Base-by-base conservation (phyloP, 2,888 invertebrate genomes). In the Cheilosia grossa region DNA sequence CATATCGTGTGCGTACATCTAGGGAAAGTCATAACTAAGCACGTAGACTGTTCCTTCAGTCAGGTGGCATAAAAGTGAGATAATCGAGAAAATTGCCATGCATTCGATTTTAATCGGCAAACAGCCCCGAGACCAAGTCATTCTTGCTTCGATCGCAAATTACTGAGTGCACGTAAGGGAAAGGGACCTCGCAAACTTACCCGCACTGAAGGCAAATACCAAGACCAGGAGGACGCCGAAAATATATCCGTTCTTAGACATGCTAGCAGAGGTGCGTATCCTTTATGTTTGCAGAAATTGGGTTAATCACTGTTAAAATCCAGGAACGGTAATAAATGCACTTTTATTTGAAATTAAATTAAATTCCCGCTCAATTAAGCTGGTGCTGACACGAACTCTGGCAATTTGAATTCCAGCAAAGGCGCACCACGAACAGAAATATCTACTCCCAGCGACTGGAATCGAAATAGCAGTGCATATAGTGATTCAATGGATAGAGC, bases 191-290 rank as follows among this genome's bases (percentile, higher is more conserved):
- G 30, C 17, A 44, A 51, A 86, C 82, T 86, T 47, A 86, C 86
- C 86, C 79, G 86, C 59, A 75, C 44, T 82, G 19, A 79, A 82
- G 40, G 82, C 63, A 47, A 82, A 75, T 10, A 79, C 61, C 63
- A 86, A 54, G 27, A 82, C 59, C 51, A 86, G 58, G 44, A 82
- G 61, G 69, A 63, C 75, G 66, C 79, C 79, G 66, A 86, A 82
- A 51, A 79, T 82, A 42, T 86, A 86, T 86, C 86, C 86, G 59
- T 79, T 82, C 49, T 61, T 69, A 33, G 82, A 61, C 86, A 86
- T 86, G 44, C 1, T 51, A 3, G 47, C 54, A n/a, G 21, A 53
- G 58, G 64, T 77, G 5, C 47, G 51, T 75, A 79, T 86, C 82
- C 73, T 75, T 79, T 37, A 49, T 37, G 42, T 33, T 59, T 21